Conservation (phyloP, 2,888 invertebrate genomes). For the Teleiodes luculella region DNA sequence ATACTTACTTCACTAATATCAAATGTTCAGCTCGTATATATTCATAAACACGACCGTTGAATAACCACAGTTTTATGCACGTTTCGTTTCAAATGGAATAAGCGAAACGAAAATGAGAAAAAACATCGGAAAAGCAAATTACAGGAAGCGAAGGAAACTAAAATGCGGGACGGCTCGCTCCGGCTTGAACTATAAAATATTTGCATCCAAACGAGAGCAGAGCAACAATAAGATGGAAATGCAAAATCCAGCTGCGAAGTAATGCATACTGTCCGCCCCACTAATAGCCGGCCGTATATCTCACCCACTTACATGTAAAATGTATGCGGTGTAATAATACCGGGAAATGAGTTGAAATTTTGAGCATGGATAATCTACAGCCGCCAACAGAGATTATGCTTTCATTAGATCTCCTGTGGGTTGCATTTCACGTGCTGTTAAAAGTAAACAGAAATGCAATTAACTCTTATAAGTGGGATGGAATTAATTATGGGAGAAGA, state of each 20-base stretch:
- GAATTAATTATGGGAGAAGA: too few relatives aligned
- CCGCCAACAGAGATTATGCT: not conserved
- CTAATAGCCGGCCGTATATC: conserved; percentile 43
- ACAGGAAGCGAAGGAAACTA: conserved; percentile 63
- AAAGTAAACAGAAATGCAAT: too few relatives aligned
- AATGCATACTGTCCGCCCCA: conserved; percentile 49
- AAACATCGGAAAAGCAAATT: conserved; percentile 56
- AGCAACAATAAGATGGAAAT: conserved; percentile 69
- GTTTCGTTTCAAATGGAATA: conserved; percentile 59
- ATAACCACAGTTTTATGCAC: conserved; percentile 43
- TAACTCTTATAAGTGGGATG: too few relatives aligned
- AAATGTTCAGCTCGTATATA: conserved; percentile 18
- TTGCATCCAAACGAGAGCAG: conserved; percentile 68
- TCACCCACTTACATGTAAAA: conserved; percentile 20
- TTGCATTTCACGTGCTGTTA: not conserved
- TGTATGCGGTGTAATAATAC: not conserved
- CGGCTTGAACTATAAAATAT: conserved; percentile 68
- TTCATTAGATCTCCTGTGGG: not conserved
- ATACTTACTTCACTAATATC: conserved; percentile 4
- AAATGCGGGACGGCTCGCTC: conserved; percentile 53
- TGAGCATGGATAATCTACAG: not conserved
- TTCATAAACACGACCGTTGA: conserved; percentile 26
- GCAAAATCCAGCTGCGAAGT: conserved; percentile 49
- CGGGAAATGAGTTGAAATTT: not conserved
- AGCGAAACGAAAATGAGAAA: conserved; percentile 51